These are phyloP conservation scores for Calliphora vomitoria DNA, from an alignment of 2,888 invertebrate species.

Conservation along the genomic window DNA sequence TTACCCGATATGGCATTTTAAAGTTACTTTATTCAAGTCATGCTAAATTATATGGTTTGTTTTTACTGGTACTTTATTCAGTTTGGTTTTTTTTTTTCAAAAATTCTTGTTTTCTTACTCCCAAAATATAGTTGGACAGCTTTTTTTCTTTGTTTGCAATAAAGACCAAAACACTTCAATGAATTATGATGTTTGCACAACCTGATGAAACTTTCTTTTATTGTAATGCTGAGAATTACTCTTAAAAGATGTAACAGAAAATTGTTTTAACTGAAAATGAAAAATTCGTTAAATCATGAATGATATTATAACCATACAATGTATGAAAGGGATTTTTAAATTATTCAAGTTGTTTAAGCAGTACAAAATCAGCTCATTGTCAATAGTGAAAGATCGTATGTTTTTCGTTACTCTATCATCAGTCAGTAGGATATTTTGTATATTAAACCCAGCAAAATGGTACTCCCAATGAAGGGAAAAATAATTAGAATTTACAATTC, in stretches of 20 bases:
- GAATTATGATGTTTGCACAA: background rate
- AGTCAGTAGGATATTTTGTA: too few species aligned
- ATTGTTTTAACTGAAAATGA: background rate
- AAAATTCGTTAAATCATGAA: background rate
- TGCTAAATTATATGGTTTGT: constrained; percentile 64
- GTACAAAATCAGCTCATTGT: too few species aligned
- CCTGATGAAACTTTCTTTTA: constrained; percentile 41
- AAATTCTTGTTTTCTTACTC: constrained; percentile 15
- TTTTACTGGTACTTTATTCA: constrained; percentile 44
- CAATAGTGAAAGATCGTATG: too few species aligned
- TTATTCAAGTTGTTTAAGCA: too few species aligned
- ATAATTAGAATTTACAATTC: too few species aligned
- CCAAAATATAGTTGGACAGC: background rate
- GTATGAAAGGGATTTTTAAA: background rate
- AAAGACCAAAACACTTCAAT: background rate
- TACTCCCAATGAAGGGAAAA: too few species aligned
- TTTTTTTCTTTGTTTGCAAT: background rate
- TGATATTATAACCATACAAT: background rate
- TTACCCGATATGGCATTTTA: constrained; percentile 39
- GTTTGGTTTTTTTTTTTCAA: constrained; percentile 36
- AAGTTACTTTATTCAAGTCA: constrained; percentile 28
- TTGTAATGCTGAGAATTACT: background rate
- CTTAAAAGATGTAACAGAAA: background rate
- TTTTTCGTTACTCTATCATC: too few species aligned
- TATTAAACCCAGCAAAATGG: too few species aligned